phyloP scores from a whole-genome alignment of 2,888 invertebrate genomes.

The Drosophila longiperda region DNA sequence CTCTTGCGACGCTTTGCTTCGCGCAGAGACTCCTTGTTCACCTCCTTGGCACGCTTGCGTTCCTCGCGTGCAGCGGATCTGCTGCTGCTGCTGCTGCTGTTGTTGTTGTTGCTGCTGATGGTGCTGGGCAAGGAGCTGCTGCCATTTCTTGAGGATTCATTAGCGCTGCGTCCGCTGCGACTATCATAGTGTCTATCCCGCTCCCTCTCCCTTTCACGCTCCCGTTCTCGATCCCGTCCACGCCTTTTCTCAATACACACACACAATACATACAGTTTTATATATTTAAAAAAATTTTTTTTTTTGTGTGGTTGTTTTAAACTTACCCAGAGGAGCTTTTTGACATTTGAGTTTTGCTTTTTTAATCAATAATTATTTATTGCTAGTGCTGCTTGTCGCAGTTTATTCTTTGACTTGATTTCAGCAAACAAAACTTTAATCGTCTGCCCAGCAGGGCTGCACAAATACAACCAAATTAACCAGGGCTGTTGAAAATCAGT shows the following conservation, averaged over 20 bases:
- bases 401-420: slow-evolving; percentile 12
- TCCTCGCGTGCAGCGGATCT: slow-evolving; percentile 72
- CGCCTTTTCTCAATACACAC: slow-evolving; percentile 30
- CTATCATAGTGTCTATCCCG: slow-evolving; percentile 74
- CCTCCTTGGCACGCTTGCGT: slow-evolving; percentile 70
- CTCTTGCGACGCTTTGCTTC: slow-evolving; percentile 82
- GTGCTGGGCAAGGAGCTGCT: slow-evolving; percentile 36
- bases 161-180: slow-evolving; percentile 36
- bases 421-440: slow-evolving; percentile 35
- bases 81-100: slow-evolving; percentile 51
- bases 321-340: slow-evolving; percentile 68
- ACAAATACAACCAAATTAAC: not conserved
- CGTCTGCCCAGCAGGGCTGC: slow-evolving; percentile 45
- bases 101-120: slow-evolving; percentile 41
- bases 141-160: slow-evolving; percentile 72
- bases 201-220: slow-evolving; percentile 76
- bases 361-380: not conserved
- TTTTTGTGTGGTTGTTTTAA: not conserved
- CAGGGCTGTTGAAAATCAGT: slow-evolving; percentile 15
- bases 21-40: slow-evolving; percentile 60
- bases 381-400: not conserved
- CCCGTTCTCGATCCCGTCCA: slow-evolving; percentile 67
- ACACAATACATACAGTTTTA: not conserved
- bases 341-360: slow-evolving; percentile 52
- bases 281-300: not conserved